Evolutionary conservation across 2,888 invertebrate species (phyloP), one percentile per base, ranked within the genome.

Genomic region (Lasioglossum figueresi): DNA sequence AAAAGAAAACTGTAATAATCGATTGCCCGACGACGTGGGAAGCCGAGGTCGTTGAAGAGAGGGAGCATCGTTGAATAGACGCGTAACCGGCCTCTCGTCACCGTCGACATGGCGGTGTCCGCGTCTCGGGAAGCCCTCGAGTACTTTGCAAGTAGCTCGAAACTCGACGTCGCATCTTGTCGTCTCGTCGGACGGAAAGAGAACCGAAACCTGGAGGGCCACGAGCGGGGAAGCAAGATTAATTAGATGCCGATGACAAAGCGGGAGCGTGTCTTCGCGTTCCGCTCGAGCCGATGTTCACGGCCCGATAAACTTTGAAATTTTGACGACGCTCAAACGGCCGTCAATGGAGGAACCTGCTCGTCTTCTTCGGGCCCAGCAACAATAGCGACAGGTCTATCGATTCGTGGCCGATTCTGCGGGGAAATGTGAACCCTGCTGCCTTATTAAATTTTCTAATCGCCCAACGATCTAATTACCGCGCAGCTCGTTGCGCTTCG

Each of bases 121-220:
- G 79, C 87, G 89, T 92, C 90, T 91, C 87, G 84, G 83, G 56
- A 83, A 81, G 88, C 81, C 87, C 86, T 88, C 85, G 84, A 92
- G 91, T 89, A 90, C 91, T 92, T 92, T 89, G 88, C 90, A 88
- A 92, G 90, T 88, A 88, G 90, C 92, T 92, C 87, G 90, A 86
- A 87, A 85, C 88, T 82, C 82, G 71, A 45, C 63, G 63, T 31
- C 63, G 31, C 63, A 80, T 76, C 59, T 14, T 14, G 43, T 45
- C 45, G 45, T 45, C 45, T 4, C 45, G 83, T 76, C 75, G 84
- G 81, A 81, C 77, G 66, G 79, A 77, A 82, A 75, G 76, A 82
- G 78, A 83, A 79, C 80, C 83, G 82, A 79, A 82, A 84, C 40
- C 71, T 48, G 75, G 77, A 68, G 73, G n/a, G 70, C 48, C 27